These are phyloP conservation scores for Penelope pileata DNA, from an alignment of 2,113 vertebrate genomes.

Conservation along the genomic window DNA sequence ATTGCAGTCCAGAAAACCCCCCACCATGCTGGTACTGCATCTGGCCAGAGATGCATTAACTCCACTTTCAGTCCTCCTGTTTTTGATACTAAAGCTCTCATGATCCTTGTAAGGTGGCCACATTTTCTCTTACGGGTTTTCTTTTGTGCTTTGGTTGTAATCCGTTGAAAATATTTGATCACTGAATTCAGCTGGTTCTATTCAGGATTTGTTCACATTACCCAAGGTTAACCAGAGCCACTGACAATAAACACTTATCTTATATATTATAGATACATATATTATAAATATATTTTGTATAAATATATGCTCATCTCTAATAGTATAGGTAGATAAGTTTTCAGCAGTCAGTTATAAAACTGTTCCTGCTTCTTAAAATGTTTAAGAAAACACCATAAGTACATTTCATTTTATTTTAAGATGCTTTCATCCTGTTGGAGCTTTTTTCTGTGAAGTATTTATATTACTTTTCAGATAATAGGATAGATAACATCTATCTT, in stretches of 20 bases:
- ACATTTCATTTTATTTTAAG: not conserved
- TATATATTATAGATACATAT: not conserved
- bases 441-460: not conserved
- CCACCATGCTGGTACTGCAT: fast-evolving
- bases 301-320: not conserved
- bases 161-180: not conserved
- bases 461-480: not conserved
- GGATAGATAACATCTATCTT: not conserved
- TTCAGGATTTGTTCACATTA: not conserved
- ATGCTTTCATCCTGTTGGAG: not conserved
- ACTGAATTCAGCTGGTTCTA: not conserved
- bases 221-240: not conserved
- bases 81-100: not conserved
- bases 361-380: not conserved
- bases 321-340: not conserved
- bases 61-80: not conserved
- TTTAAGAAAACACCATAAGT: not conserved
- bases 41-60: not conserved
- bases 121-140: not conserved
- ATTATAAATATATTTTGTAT: not conserved
- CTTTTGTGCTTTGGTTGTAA: not conserved
- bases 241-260: not conserved
- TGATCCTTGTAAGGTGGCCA: not conserved
- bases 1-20: not conserved
- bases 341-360: not conserved